A percentile compares a stretch with the other conserved stretches of the same genome.
phyloP scores from a whole-genome alignment of 2,797 vertebrate species.

The Sebastolobus altivelis region DNA sequence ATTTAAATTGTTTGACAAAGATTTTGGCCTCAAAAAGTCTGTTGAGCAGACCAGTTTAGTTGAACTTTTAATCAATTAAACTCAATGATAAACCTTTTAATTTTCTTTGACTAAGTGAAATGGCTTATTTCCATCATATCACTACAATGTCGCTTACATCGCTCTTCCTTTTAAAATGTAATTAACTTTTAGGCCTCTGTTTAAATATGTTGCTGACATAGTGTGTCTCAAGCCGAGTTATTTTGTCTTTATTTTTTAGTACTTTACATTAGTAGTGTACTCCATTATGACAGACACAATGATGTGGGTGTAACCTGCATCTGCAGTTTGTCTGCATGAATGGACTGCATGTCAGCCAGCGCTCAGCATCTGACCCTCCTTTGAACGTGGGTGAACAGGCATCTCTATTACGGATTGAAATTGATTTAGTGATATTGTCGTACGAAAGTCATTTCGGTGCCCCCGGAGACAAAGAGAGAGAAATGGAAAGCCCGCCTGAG shows the following conservation, averaged over 20 bases:
- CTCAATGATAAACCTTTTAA: background rate
- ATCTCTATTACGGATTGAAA: background rate
- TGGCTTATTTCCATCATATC: background rate
- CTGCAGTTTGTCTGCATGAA: conserved; percentile 21
- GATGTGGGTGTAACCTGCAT: background rate
- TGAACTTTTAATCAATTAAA: background rate
- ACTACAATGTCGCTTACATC: background rate
- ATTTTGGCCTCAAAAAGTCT: too few relatives aligned
- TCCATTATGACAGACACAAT: background rate
- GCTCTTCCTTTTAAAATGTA: background rate
- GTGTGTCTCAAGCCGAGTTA: background rate
- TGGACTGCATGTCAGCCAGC: background rate
- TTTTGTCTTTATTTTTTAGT: background rate
- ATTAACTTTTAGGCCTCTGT: background rate
- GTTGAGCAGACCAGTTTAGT: background rate
- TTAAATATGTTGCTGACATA: background rate
- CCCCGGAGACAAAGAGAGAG: background rate
- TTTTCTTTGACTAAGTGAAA: background rate
- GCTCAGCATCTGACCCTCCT: background rate
- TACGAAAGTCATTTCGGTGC: background rate
- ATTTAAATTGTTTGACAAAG: too few relatives aligned
- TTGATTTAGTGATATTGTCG: background rate
- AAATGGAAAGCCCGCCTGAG: background rate
- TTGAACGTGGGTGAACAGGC: background rate
- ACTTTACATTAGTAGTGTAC: background rate